Evolutionary conservation across 2,888 invertebrate species (phyloP).

Genomic region (Trachelus troglodyta): DNA sequence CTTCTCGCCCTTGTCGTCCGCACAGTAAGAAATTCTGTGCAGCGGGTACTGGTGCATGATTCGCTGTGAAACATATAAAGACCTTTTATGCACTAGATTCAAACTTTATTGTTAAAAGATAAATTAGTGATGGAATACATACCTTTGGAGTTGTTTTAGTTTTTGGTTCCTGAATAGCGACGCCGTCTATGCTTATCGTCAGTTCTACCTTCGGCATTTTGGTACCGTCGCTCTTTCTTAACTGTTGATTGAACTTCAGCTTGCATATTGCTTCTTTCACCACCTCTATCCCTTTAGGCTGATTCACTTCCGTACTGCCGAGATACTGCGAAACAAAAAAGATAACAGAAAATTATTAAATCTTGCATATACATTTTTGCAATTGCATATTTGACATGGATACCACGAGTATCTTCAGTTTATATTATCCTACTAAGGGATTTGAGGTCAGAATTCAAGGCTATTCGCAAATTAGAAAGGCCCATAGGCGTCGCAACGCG

Average conservation of each 20-base stretch:
- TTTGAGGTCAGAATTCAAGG: neutral
- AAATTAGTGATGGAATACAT: no score
- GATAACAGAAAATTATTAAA: neutral
- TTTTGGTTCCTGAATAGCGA: slow-evolving; percentile 84
- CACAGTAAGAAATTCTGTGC: slow-evolving; percentile 98
- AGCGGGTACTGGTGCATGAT: slow-evolving; percentile 95
- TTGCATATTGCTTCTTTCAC: slow-evolving; percentile 98
- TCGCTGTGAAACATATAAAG: slow-evolving; percentile 61
- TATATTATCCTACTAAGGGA: neutral
- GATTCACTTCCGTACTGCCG: slow-evolving; percentile 94
- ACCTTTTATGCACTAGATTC: neutral
- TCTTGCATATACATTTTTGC: neutral
- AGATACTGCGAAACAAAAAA: slow-evolving; percentile 75
- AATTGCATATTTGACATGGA: neutral
- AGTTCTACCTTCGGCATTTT: slow-evolving; percentile 93
- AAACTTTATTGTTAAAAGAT: slow-evolving; percentile 73
- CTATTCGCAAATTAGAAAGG: neutral
- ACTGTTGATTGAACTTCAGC: slow-evolving; percentile 92
- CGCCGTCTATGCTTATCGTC: slow-evolving; percentile 97
- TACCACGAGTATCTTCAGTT: neutral
- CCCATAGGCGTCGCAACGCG: neutral
- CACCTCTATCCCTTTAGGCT: slow-evolving; percentile 97
- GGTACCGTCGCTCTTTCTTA: slow-evolving; percentile 90
- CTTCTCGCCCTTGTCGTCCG: slow-evolving; percentile 98
- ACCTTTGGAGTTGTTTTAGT: slow-evolving; percentile 64